Base-by-base conservation (phyloP, 2,888 invertebrate species). In the Hermaeophaga mercurialis region DNA sequence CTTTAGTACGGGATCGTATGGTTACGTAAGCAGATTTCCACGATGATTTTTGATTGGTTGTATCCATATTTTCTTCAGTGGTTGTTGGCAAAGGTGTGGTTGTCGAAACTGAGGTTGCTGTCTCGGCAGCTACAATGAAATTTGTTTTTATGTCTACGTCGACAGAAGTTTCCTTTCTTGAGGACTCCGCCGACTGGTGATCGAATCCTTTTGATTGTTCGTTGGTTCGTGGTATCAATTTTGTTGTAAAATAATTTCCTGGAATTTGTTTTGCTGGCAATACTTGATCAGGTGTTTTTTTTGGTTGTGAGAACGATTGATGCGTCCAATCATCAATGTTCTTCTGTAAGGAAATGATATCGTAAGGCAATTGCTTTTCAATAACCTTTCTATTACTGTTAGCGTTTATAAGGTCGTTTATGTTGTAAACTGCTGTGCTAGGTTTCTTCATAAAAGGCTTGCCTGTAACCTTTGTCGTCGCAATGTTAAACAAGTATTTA, bases 241-340 rank as follows among this genome's bases (percentile, higher is more conserved):
- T 79, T 12, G 87, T 88, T 1, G 88, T 88, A 36, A 91, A 81
- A 75, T 86, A 91, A 66, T 89, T 87, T 2, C 85, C 82, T 1
- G 91, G 91, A 63, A 92, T 91, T 74, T 87, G 84, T 73, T 91
- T 92, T 1, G 90, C 84, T 1, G 82, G 80, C 0, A 80, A 82
- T n/a, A 24, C 11, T 18, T 17, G 9, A 45, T 86, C 81, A 62
- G 84, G 66, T 1, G 66, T 59, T 17, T 39, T 59, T 2, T 56
- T 52, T 33, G 82, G 80, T 54, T 82, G 81, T 0, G 86, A 84
- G 73, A 83, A 90, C 66, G 87, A 87, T 77, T 88, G 87, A 66
- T 86, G 87, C 0, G 91, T 92, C 92, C 92, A 92, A 61, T 88
- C 87, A 67, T 92, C 90, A 54, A 92, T 92, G 65, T 89, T 91